Percentiles rank a stretch among this genome's conserved stretches.
Evolutionary conservation across 1,140 invertebrate species (phyloP).

Genomic region (Melipona quadrifasciata): DNA sequence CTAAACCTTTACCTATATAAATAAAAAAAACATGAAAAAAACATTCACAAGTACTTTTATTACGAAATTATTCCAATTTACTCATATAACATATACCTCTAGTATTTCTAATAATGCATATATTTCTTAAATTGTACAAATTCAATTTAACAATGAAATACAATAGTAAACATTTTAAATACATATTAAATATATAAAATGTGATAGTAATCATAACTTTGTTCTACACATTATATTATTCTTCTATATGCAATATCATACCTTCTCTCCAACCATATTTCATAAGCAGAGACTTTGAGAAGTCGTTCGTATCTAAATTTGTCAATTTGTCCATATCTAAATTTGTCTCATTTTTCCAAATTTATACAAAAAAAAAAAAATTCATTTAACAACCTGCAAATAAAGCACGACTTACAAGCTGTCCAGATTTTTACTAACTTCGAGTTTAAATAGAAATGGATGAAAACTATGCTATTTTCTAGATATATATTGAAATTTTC

Average conservation of each 20-base stretch:
- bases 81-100: neutral
- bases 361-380: neutral
- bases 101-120: neutral
- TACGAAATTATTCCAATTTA: neutral
- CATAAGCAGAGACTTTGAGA: constrained; percentile 84
- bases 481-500: neutral
- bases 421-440: neutral
- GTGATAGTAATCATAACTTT: neutral
- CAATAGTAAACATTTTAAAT: neutral
- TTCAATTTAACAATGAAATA: neutral
- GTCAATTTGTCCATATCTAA: constrained; percentile 61
- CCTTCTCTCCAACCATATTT: constrained; percentile 88
- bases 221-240: neutral
- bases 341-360: neutral
- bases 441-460: neutral
- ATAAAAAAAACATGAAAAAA: constrained; percentile 9
- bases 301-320: constrained; percentile 76
- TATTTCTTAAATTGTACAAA: neutral
- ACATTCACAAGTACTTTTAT: neutral
- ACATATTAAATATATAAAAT: neutral
- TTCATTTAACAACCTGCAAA: neutral
- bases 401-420: neutral
- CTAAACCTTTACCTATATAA: constrained; percentile 88
- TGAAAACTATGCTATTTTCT: neutral
- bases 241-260: constrained; percentile 68